Conservation (phyloP, 2,888 invertebrate species). For the Nomada ruficornis region DNA sequence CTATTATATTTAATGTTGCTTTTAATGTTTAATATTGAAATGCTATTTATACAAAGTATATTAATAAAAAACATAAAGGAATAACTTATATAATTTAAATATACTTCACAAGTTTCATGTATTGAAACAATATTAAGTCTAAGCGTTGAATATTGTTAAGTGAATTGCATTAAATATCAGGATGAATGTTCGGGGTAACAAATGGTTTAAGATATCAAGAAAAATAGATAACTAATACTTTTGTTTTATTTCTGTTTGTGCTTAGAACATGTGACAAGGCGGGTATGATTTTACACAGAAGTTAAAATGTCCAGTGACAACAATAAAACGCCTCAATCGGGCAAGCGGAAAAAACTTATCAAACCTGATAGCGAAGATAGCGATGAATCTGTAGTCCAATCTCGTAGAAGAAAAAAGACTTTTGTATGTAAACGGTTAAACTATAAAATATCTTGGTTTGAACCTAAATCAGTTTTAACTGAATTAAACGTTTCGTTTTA, state of each 20-base stretch:
- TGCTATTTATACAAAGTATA: not conserved
- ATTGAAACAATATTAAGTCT: not conserved
- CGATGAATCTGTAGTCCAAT: slow-evolving; percentile 76
- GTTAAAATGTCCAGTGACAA: slow-evolving; percentile 79
- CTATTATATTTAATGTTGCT: not conserved
- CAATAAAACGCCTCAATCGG: slow-evolving; percentile 72
- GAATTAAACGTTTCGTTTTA: not conserved
- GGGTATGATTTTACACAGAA: slow-evolving; percentile 65
- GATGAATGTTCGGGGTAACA: too few species aligned
- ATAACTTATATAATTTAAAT: not conserved
- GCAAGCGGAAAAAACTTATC: slow-evolving; percentile 75
- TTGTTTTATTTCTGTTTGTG: slow-evolving; percentile 22
- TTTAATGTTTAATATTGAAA: not conserved
- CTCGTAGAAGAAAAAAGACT: slow-evolving; percentile 74
- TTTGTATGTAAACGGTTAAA: slow-evolving; percentile 73
- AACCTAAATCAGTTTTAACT: not conserved
- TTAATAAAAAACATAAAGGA: not conserved
- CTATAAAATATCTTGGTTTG: not conserved
- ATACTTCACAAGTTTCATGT: not conserved
- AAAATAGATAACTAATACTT: not conserved
- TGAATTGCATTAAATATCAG: too few species aligned
- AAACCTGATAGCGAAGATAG: slow-evolving; percentile 79
- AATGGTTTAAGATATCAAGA: too few species aligned
- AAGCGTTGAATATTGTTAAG: too few species aligned
- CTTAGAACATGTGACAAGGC: slow-evolving; percentile 60